Evolutionary conservation across 1,140 invertebrate genomes (phyloP), one percentile per base, ranked within the genome.

Genomic region (Drosophila takahashii): DNA sequence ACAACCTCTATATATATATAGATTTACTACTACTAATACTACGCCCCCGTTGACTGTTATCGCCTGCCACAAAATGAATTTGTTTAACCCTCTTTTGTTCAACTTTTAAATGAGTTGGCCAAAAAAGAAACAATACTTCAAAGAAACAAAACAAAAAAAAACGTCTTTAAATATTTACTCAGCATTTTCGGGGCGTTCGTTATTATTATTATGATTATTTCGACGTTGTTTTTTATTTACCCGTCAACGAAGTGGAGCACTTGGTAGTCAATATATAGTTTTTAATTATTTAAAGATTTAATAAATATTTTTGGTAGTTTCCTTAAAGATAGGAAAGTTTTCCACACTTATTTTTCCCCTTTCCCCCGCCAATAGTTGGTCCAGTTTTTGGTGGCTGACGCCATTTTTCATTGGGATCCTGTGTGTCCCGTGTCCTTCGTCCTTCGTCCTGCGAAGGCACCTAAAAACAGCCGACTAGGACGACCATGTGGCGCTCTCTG

Each of bases 151-250:
- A n/a, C n/a, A n/a, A n/a, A n/a, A n/a, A n/a, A 42, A 36, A 37
- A 41, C 79, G 72, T 29, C 85, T 78, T 81, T 79, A 71, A 83
- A 87, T 86, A 86, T 86, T 86, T 86, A 86, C 83, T 79, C 83
- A 86, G 83, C 83, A 87, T 86, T 86, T 86, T 85, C 80, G 26
- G 65, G 64, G 48, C 66, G 44, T 53, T 42, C 64, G 37, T 58
- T 69, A 44, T 59, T 72, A 45, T 60, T 69, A 42, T 42, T 50
- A 41, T n/a, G n/a, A n/a, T n/a, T n/a, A n/a, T n/a, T n/a, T n/a
- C 45, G 32, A 11, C 36, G 10, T 37, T 69, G 42, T 51, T 64
- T 27, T 51, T 71, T 85, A 85, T 84, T 79, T 77, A 73, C 67
- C 60, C 79, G 73, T 77, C 81, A 81, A 60, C 75, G 53, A 81